phyloP scores from a whole-genome alignment of 35 echinoderm and acorn worm species.

The Ophiothrix spiculata region DNA sequence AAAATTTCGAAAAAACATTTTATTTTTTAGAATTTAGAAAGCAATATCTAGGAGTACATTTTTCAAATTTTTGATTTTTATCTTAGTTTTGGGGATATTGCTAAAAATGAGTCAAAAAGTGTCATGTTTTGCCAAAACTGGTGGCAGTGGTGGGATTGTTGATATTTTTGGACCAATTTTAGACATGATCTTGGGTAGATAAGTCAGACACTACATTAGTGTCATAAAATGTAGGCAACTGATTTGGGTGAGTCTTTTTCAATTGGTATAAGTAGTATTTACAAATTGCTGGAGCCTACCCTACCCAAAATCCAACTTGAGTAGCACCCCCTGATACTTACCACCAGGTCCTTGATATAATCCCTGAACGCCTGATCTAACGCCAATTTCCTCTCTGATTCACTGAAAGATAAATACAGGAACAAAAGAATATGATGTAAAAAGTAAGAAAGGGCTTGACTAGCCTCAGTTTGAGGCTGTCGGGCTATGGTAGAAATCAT shows the following conservation, averaged over 20 bases:
- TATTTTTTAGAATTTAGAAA: too few relatives aligned
- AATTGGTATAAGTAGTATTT: background rate
- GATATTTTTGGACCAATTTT: too few relatives aligned
- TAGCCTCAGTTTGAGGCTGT: background rate
- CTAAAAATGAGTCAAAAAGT: too few relatives aligned
- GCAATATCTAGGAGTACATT: too few relatives aligned
- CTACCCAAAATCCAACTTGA: background rate
- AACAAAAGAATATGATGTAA: background rate
- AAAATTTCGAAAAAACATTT: too few relatives aligned
- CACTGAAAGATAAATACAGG: constrained; percentile 41
- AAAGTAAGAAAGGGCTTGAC: background rate
- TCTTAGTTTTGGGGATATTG: too few relatives aligned
- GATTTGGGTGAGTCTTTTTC: background rate
- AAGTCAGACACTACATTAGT: too few relatives aligned
- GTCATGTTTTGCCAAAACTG: too few relatives aligned
- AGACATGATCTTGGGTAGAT: too few relatives aligned
- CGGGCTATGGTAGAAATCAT: background rate
- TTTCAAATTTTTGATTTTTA: too few relatives aligned
- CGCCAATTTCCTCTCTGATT: constrained; percentile 72
- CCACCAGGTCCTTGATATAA: constrained; percentile 63
- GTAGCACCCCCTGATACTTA: constrained; percentile 24
- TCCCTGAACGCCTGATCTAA: constrained; percentile 90
- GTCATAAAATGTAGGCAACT: background rate
- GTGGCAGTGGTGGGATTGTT: too few relatives aligned
- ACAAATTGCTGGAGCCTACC: background rate